Conservation (phyloP, 37 sponge, comb jelly and placozoan genomes). For the Eunapius fragilis region DNA sequence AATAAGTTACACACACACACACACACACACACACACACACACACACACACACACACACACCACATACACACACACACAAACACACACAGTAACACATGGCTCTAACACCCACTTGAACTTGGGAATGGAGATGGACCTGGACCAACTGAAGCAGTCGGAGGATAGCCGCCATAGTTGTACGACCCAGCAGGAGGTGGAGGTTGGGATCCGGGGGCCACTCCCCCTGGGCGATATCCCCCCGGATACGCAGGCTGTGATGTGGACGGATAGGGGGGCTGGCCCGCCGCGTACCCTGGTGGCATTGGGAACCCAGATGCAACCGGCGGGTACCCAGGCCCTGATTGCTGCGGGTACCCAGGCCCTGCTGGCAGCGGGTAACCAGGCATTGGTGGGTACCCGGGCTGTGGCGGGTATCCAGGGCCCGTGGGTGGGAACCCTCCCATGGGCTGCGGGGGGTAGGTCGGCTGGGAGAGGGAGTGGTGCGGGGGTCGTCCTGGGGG, state of each 20-base stretch:
- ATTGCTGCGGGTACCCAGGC: conserved; percentile 16
- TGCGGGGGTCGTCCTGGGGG: conserved; percentile 16
- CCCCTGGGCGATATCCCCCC: no score
- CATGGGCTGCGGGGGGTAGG: conserved; percentile 2
- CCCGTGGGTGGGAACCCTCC: conserved; percentile 21
- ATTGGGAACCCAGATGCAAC: conserved; percentile 8
- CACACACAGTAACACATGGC: background rate
- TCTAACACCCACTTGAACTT: background rate
- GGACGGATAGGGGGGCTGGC: background rate
- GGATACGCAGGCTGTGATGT: background rate
- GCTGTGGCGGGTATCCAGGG: conserved; percentile 8
- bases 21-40: no score
- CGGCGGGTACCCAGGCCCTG: background rate
- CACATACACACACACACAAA: background rate
- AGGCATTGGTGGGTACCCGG: conserved; percentile 9
- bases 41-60: background rate
- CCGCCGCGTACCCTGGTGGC: background rate
- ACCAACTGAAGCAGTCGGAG: background rate
- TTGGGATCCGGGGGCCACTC: no score
- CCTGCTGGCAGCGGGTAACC: conserved; percentile 10
- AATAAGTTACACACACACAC: no score
- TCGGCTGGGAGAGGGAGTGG: conserved; percentile 19
- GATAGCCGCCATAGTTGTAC: background rate
- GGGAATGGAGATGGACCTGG: background rate
- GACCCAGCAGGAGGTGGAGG: background rate